Conservation (phyloP, 37 sponge, comb jelly and placozoan species). For the Theonella swinhoei region DNA sequence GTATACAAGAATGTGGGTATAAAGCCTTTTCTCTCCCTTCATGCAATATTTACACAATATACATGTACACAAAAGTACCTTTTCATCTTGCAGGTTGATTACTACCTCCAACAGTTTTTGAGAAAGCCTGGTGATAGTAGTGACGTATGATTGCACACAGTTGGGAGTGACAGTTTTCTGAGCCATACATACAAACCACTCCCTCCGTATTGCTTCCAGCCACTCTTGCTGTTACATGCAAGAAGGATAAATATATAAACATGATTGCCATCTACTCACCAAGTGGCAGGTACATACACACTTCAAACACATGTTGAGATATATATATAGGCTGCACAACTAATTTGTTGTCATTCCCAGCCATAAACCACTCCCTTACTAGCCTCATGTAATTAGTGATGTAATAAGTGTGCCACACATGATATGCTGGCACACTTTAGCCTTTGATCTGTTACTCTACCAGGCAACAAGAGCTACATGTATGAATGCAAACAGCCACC, state of each 20-base stretch:
- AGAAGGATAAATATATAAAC: not conserved
- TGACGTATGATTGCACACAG: conserved; percentile 39
- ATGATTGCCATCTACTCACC: not conserved
- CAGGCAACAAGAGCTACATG: too few relatives aligned
- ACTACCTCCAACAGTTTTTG: conserved; percentile 42
- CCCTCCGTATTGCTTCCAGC: conserved; percentile 16
- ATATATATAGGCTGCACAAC: too few relatives aligned
- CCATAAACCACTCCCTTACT: too few relatives aligned
- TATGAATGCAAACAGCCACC: too few relatives aligned
- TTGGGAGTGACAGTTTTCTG: conserved; percentile 55
- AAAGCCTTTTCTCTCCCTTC: not conserved
- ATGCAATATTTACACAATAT: not conserved
- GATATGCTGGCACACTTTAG: too few relatives aligned
- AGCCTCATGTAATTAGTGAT: too few relatives aligned
- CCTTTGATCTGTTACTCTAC: too few relatives aligned
- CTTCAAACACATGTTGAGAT: not conserved
- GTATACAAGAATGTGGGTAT: not conserved
- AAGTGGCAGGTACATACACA: not conserved
- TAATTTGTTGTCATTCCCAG: too few relatives aligned
- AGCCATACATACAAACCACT: conserved; percentile 64
- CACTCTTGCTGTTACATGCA: conserved; percentile 32
- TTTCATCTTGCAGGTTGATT: conserved; percentile 55
- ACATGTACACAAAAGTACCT: conserved; percentile 17
- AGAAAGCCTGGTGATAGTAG: conserved; percentile 47
- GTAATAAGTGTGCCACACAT: too few relatives aligned